Evolutionary conservation across 1,140 invertebrate genomes (phyloP), one percentile per base, ranked within the genome.

Genomic region (Drosophila mauritiana): DNA sequence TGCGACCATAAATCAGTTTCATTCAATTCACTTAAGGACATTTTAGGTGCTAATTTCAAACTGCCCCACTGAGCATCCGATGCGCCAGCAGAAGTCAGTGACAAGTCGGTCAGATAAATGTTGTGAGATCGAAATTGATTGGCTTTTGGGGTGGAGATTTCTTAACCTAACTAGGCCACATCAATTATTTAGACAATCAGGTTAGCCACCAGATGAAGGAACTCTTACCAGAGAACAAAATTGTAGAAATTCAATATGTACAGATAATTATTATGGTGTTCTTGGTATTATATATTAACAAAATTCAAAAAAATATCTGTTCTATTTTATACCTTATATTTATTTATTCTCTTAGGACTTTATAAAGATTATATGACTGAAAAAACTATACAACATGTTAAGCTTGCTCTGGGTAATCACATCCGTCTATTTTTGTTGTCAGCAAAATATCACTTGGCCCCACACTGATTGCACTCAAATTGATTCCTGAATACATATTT

Each of bases 401-500:
- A 67, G 48, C 57, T 48, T 67, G 13, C 1, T 15, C 13, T 6
- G 43, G 36, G 10, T 5, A 51, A 36, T 37, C 64, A 48, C 57
- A 62, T 36, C 15, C 48, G 37, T 8, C 37, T 56, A 42, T 48
- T 61, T 39, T 54, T 54, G 27, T 48, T 55, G 5, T 40, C 55
- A 48, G 22, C 6, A 11, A 45, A 53, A 56, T 61, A 20, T 43
- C 15, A 10, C 64, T 70, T 20, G 59, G 46, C 40, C 45, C 73
- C 48, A 46, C 52, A 62, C 85, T 88, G 83, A 88, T 88, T 88
- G 83, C 83, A 83, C 80, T 77, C 72, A 89, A 88, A 89, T 88
- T 89, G 80, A 89, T 80, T 88, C 72, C 69, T 88, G 81, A 83
- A 62, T 62, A 83, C 63, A 89, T 89, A 88, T 88, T 88, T 88